Percentiles rank a stretch among this genome's conserved stretches.
Conservation (phyloP, 2,797 vertebrate species). For the Paedocypris micromegethes region DNA sequence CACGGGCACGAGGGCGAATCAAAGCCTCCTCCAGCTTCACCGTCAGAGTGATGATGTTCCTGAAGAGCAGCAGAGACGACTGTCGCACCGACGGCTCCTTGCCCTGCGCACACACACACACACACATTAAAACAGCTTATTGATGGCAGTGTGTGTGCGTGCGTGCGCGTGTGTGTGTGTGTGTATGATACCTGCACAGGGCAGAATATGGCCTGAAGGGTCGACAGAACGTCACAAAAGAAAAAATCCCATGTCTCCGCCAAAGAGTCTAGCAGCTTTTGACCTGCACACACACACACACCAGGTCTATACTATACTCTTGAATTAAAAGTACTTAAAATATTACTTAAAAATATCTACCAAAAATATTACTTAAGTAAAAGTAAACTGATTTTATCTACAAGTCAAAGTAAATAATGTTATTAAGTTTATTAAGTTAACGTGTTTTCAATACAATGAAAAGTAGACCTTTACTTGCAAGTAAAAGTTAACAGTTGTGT, state of each 20-base stretch:
- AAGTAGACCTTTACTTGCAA: too few relatives aligned
- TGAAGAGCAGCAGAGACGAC: conserved; percentile 88
- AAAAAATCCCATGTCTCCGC: conserved; percentile 88
- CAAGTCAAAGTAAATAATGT: too few relatives aligned
- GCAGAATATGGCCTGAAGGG: conserved; percentile 84
- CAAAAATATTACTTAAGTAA: too few relatives aligned
- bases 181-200: conserved; percentile 73
- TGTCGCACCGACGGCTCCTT: conserved; percentile 94
- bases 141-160: too few relatives aligned
- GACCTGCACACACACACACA: conserved; percentile 61
- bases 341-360: too few relatives aligned
- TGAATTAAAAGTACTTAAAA: too few relatives aligned
- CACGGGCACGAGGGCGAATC: conserved; percentile 80
- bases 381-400: too few relatives aligned
- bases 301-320: too few relatives aligned
- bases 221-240: conserved; percentile 81
- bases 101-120: conserved; percentile 67
- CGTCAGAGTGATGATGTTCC: conserved; percentile 91
- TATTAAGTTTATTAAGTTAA: too few relatives aligned
- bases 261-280: conserved; percentile 83
- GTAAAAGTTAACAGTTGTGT: too few relatives aligned
- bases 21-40: conserved; percentile 90
- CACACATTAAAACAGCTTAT: not conserved
- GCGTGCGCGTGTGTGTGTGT: too few relatives aligned
- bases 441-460: too few relatives aligned